Percentiles rank a stretch among this genome's conserved stretches.
Conservation (phyloP, 2,797 vertebrate genomes). For the Macropodus opercularis region DNA sequence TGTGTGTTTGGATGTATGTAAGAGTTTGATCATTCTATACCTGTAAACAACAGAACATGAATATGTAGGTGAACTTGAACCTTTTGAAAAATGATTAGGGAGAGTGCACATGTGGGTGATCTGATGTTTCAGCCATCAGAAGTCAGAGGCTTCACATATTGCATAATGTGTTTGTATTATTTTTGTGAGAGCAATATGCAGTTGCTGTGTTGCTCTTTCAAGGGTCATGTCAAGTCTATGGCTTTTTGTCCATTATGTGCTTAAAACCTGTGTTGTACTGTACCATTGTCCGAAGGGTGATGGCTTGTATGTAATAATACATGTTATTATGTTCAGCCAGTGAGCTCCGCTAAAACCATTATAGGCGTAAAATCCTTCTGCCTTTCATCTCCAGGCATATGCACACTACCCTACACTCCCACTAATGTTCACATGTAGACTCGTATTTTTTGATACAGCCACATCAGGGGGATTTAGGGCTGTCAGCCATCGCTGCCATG, state of each 20-base stretch:
- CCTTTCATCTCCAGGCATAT: constrained; percentile 49
- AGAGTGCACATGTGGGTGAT: constrained; percentile 5
- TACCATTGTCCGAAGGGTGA: constrained; percentile 13
- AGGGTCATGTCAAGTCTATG: constrained; percentile 5
- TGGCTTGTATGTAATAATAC: constrained; percentile 19
- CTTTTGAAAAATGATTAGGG: constrained; percentile 20
- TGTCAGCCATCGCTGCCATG: constrained; percentile 59
- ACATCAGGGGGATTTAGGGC: constrained; percentile 32
- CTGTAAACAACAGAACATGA: constrained; percentile 32
- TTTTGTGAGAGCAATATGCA: constrained; percentile 4
- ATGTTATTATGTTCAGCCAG: constrained; percentile 21
- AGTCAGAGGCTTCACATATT: not conserved
- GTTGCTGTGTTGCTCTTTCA: not conserved
- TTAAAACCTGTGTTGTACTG: not conserved
- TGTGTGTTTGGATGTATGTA: constrained; percentile 33
- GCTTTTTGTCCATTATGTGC: constrained; percentile 1
- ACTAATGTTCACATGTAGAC: constrained; percentile 40
- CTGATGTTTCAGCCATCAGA: constrained; percentile 18
- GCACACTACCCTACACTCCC: constrained; percentile 12
- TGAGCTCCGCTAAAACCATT: constrained; percentile 45
- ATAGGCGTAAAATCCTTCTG: constrained; percentile 44
- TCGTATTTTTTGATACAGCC: constrained; percentile 34
- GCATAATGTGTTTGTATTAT: not conserved
- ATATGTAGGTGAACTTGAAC: constrained; percentile 48
- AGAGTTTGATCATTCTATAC: constrained; percentile 38